Conservation (phyloP, 2,888 invertebrate genomes). For the Acleris laterana region DNA sequence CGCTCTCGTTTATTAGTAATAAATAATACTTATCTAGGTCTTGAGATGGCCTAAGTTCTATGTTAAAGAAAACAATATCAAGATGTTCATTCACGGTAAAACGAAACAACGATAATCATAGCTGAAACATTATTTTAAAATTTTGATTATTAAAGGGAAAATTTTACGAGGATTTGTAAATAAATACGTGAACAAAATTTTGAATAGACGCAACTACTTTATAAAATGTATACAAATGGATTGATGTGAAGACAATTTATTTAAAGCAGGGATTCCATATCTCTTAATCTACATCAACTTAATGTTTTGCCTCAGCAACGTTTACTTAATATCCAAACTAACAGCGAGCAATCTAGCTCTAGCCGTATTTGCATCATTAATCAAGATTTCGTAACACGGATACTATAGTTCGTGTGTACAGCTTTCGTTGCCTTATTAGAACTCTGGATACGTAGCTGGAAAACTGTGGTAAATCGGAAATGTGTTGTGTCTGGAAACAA, state of each 20-base stretch:
- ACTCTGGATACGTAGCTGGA: conserved; percentile 29
- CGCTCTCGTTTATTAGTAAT: too few relatives aligned
- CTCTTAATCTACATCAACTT: conserved; percentile 12
- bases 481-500: conserved; percentile 32
- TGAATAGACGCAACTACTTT: not conserved
- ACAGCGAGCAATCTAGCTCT: conserved; percentile 19
- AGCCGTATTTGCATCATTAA: conserved; percentile 35
- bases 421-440: conserved; percentile 20
- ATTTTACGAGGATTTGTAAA: too few relatives aligned
- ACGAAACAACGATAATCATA: too few relatives aligned
- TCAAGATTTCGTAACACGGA: conserved; percentile 32
- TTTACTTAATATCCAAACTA: conserved; percentile 29
- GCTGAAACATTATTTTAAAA: too few relatives aligned
- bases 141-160: too few relatives aligned
- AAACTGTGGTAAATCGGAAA: conserved; percentile 30
- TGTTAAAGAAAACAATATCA: too few relatives aligned
- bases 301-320: conserved; percentile 7
- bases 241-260: not conserved
- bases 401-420: conserved; percentile 27
- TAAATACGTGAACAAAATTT: not conserved
- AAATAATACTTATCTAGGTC: too few relatives aligned
- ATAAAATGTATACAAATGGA: not conserved
- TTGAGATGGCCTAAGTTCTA: too few relatives aligned
- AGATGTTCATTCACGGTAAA: too few relatives aligned
- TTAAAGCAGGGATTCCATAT: conserved; percentile 3